Evolutionary conservation across 2,113 vertebrate genomes (phyloP).

Genomic region (Colossoma macropomum): DNA sequence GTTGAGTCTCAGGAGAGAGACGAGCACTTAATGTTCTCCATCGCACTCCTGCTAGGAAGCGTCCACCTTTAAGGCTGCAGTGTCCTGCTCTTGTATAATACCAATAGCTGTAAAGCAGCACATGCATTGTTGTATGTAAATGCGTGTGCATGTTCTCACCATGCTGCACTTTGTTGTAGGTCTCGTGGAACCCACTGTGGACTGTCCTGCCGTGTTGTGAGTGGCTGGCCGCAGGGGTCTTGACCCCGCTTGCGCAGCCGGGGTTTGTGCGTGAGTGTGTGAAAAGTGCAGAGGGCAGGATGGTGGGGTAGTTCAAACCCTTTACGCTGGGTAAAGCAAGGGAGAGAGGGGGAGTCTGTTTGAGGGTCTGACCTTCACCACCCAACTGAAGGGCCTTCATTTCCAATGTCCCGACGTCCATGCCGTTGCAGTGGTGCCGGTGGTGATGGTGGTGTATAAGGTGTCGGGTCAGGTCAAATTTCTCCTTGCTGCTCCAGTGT

Average conservation of each 20-base stretch:
- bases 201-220: slow-evolving; percentile 58
- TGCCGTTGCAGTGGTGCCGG: slow-evolving; percentile 78
- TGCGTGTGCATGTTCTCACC: slow-evolving; percentile 26
- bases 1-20: slow-evolving; percentile 22
- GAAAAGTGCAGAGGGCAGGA: slow-evolving; percentile 81
- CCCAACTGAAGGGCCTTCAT: slow-evolving; percentile 61
- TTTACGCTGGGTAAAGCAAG: slow-evolving; percentile 60
- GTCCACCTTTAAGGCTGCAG: neutral
- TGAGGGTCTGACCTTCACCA: slow-evolving; percentile 30
- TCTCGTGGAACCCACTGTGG: slow-evolving; percentile 67
- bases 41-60: neutral
- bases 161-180: slow-evolving; percentile 83
- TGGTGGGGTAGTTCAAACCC: slow-evolving; percentile 90
- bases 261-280: slow-evolving; percentile 59
- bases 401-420: slow-evolving; percentile 66
- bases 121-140: slow-evolving; percentile 1
- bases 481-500: slow-evolving; percentile 63
- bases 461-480: slow-evolving; percentile 79
- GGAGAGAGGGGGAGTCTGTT: slow-evolving; percentile 27
- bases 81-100: neutral
- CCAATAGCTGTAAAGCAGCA: neutral
- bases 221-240: slow-evolving; percentile 58
- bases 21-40: neutral
- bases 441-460: slow-evolving; percentile 83
- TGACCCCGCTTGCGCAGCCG: slow-evolving; percentile 62